Percentiles rank a stretch among this genome's conserved stretches.
Conservation (phyloP, 2,888 invertebrate species). For the Acholoe squamosa region DNA sequence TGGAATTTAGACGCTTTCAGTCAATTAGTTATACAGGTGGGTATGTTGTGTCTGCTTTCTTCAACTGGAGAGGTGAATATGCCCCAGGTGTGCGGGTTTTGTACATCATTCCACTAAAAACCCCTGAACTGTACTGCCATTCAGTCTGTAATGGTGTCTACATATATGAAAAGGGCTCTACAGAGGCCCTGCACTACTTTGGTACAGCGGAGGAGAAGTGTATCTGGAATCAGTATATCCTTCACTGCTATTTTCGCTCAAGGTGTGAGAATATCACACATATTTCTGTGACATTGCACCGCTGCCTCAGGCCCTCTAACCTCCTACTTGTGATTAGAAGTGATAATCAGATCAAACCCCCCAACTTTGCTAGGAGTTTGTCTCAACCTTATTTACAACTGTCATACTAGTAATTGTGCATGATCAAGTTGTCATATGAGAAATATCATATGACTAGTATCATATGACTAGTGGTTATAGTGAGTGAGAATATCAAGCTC, state of each 20-base stretch:
- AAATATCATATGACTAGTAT: too few species aligned
- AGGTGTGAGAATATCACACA: background rate
- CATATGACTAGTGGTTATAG: too few species aligned
- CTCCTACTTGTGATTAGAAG: background rate
- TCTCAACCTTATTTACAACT: background rate
- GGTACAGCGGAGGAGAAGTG: background rate
- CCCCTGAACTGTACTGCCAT: background rate
- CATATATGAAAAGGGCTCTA: background rate
- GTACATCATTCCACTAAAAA: background rate
- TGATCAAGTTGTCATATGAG: too few species aligned
- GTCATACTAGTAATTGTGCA: too few species aligned
- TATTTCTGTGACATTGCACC: background rate
- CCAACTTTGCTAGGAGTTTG: background rate
- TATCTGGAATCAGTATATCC: conserved; percentile 13
- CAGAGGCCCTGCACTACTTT: background rate
- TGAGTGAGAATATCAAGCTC: too few species aligned
- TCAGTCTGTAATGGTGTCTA: background rate
- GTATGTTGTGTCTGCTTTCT: conserved; percentile 24
- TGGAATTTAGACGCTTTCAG: background rate
- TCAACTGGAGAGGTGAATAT: background rate
- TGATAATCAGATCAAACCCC: background rate
- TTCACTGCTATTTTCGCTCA: background rate
- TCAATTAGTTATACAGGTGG: background rate
- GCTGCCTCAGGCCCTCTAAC: background rate
- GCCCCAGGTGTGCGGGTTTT: background rate